Conservation (phyloP, 2,888 invertebrate species). For the Lasioglossum oenotherae region DNA sequence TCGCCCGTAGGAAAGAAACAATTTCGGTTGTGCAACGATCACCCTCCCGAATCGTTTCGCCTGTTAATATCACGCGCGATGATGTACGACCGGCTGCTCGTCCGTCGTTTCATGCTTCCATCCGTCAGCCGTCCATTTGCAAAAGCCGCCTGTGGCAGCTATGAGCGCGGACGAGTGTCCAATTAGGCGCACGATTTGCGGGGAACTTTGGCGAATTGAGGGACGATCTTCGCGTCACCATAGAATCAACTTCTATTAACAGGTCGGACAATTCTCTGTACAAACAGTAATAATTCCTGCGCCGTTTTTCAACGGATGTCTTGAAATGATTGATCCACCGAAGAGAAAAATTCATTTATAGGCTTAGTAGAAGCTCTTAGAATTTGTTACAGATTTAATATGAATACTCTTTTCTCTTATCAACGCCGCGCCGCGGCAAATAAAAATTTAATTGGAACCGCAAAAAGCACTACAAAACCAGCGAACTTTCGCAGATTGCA, state of each 20-base stretch:
- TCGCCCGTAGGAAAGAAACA: conserved; percentile 47
- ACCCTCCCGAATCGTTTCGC: conserved; percentile 10
- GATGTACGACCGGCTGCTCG: conserved; percentile 12
- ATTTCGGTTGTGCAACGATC: conserved; percentile 32
- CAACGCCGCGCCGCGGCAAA: neutral
- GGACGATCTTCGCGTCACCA: neutral
- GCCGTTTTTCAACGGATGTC: neutral
- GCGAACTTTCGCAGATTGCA: neutral
- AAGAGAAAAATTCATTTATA: neutral
- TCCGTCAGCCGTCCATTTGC: neutral
- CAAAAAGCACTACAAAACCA: neutral
- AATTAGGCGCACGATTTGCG: neutral
- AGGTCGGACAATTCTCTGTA: neutral
- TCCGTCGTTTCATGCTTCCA: conserved; percentile 6
- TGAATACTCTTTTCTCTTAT: neutral
- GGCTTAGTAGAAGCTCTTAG: neutral
- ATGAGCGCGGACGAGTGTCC: neutral
- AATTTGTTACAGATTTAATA: neutral
- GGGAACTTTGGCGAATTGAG: neutral
- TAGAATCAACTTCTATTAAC: neutral
- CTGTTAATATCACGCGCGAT: conserved; percentile 18
- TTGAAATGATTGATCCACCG: neutral
- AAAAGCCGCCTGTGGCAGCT: neutral
- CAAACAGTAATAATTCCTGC: neutral
- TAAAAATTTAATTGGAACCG: neutral